Evolutionary conservation across 30 jellyfish, hydroid and myxozoan species (phyloP), one percentile per base, ranked within the genome.

Genomic region (Hydractinia symbiolongicarpus): DNA sequence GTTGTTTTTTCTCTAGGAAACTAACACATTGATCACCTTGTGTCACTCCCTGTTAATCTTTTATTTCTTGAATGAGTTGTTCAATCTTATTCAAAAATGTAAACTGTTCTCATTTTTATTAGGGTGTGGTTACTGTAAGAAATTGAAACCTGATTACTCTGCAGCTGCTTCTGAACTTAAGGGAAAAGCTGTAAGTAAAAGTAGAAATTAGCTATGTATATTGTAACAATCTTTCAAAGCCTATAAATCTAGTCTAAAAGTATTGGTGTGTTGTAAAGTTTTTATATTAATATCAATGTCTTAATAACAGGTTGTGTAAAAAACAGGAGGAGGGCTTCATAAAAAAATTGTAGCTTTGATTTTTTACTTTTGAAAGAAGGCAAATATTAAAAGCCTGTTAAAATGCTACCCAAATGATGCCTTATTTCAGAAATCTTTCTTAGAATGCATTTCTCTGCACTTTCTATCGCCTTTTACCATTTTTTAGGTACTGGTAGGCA

Each of bases 121-220:
- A 91, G 98, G 98, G 98, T 93, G 98, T 79, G 98, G 98, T 13
- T 90, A 87, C 82, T 93, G 98, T 76, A 93, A 93, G 64, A 72
- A 88, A 72, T 61, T 93, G 17, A 93, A 93, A 70, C 98, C 98
- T 10, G 98, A 93, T 40, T 93, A 54, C 77, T 55, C 98, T 60
- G 98, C 94, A 8, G 98, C 98, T 30, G 98, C 98, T 8, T 17
- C 95, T 5, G 95, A 76, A 21, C 52, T 89, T 58, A 93, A 87
- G 69, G 95, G 94, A 30, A 83, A 81, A 84, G 95, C 95, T 17
- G 98, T 93, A 75, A 55, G 96, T 85, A 67, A 16, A 44, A 50
- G 67, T 56, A 62, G 13, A 72, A 72, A 9, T 6, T 2, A 4
- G 5, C 15, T 81, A 70, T 81, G 49, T 6, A 9, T 9, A 66